phyloP scores from a whole-genome alignment of 2,888 invertebrate species.

The Agrochola circellaris region DNA sequence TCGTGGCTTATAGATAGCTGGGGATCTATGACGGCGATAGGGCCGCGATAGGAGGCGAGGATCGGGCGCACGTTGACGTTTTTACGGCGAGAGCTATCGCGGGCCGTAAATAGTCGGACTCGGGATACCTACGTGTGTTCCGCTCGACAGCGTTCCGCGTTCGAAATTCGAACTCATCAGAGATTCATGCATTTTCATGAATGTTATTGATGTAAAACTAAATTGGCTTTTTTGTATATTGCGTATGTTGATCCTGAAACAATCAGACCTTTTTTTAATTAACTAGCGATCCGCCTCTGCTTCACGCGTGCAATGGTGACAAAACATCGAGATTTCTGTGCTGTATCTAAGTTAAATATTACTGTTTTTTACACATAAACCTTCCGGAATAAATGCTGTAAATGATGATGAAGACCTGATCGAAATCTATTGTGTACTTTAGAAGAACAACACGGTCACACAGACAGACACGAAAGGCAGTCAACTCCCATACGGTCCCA shows the following conservation, averaged over 20 bases:
- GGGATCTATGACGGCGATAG: slow-evolving; percentile 72
- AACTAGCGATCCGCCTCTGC: not conserved
- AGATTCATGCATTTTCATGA: slow-evolving; percentile 72
- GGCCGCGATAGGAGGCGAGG: slow-evolving; percentile 75
- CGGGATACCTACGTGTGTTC: slow-evolving; percentile 71
- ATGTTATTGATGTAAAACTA: slow-evolving; percentile 61
- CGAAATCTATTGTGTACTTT: not conserved
- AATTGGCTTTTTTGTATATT: slow-evolving; percentile 56
- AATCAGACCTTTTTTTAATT: slow-evolving; percentile 10
- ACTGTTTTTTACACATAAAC: not conserved
- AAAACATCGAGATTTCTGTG: not conserved
- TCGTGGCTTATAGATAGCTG: slow-evolving; percentile 69
- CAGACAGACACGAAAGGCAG: not conserved
- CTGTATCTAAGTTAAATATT: no score
- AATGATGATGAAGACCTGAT: no score
- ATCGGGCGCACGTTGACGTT: slow-evolving; percentile 83
- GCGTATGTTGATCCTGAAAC: slow-evolving; percentile 26
- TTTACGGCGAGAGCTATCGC: slow-evolving; percentile 85
- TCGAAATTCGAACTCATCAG: slow-evolving; percentile 67
- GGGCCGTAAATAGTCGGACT: slow-evolving; percentile 77
- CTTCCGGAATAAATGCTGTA: not conserved
- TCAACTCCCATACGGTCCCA: no score
- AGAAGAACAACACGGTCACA: not conserved
- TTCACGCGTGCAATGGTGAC: not conserved
- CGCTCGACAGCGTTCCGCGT: slow-evolving; percentile 66